These are phyloP conservation scores for Oreochromis spilurus DNA, from an alignment of 2,113 vertebrate species.

Conservation along the genomic window DNA sequence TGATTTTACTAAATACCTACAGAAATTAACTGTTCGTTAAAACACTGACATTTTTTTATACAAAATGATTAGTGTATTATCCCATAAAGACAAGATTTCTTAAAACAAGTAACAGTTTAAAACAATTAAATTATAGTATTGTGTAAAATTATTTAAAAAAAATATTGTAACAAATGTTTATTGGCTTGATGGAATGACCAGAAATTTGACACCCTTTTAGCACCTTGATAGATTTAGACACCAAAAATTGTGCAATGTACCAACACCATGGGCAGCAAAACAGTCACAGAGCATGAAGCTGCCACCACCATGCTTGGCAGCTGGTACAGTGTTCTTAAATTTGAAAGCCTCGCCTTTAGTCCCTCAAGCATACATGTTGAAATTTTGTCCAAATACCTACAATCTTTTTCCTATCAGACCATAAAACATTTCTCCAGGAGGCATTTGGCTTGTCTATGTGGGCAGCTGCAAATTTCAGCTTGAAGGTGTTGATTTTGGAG, in stretches of 20 bases:
- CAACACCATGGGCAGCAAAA: neutral
- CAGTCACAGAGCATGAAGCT: neutral
- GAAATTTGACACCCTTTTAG: neutral
- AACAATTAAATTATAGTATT: neutral
- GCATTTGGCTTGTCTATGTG: too few species aligned
- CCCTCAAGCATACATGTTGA: too few species aligned
- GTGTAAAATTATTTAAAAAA: neutral
- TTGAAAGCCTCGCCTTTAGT: too few species aligned
- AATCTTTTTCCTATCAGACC: too few species aligned
- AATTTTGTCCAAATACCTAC: too few species aligned
- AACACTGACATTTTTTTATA: neutral
- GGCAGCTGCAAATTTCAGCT: too few species aligned
- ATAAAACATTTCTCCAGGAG: too few species aligned
- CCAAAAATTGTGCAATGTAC: neutral
- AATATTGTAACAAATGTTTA: neutral
- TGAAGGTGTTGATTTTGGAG: too few species aligned
- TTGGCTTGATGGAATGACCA: neutral
- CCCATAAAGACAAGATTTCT: neutral
- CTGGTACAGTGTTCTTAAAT: too few species aligned
- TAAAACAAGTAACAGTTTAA: neutral
- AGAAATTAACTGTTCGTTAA: neutral
- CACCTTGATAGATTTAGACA: neutral
- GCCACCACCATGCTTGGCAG: too few species aligned
- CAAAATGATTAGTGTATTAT: neutral
- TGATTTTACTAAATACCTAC: neutral